Evolutionary conservation across 92 coral and sea anemone species (phyloP), one percentile per base, ranked within the genome.

Genomic region (Anthopleura xanthogrammica): DNA sequence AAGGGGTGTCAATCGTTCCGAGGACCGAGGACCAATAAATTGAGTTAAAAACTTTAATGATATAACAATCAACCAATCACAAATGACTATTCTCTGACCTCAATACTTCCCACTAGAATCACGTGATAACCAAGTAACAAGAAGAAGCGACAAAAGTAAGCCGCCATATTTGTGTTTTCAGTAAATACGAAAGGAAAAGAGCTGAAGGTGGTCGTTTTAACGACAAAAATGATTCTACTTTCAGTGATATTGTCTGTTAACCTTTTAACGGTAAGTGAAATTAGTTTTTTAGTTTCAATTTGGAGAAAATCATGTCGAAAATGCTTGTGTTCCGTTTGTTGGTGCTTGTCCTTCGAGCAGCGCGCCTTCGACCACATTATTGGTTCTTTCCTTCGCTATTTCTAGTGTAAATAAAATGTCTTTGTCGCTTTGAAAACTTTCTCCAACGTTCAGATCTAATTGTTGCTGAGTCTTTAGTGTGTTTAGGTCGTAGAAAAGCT

Each of bases 131-230:
- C 19, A 72, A 60, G 46, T 75, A 72, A 12, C 65, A 22, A 54
- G 70, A 19, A 60, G 73, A 56, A 66, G 62, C 9, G 52, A 52
- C 10, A 76, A 50, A 40, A 39, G 72, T 22, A 54, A 50, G n/a
- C 87, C 87, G 82, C 87, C 87, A 84, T 84, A 77, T 84, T 77
- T 60, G 87, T 77, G 80, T 64, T 77, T 80, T 60, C 10, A 20
- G 66, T 57, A 55, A 68, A 75, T 68, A 50, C 54, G 19, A 41
- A 62, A 70, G 84, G 24, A 60, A 66, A n/a, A 46, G 58, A 68
- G 41, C 55, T 81, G 66, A 68, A 24, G 12, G 74, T 68, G 75
- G 16, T 81, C 29, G 84, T 81, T 81, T 81, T 50, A 81, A 11
- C 77, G 29, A 50, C 77, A 41, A 43, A 57, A 16, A 81, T 46